These are phyloP conservation scores for Chloroceryle inda DNA, from an alignment of 2,797 vertebrate species.

Conservation along the genomic window DNA sequence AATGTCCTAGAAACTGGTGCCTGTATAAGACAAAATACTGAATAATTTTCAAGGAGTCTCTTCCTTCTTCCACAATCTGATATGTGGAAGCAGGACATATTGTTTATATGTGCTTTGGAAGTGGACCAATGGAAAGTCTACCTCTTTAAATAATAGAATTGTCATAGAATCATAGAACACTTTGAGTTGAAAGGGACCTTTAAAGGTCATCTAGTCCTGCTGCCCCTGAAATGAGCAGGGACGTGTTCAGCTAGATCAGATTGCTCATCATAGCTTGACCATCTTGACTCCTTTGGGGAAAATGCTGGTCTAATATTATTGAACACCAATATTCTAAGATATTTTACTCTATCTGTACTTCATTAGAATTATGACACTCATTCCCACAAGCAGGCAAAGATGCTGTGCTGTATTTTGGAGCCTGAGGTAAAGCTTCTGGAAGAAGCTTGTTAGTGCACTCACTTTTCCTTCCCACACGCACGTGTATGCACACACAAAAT, in stretches of 20 bases:
- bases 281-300: neutral
- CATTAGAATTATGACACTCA: neutral
- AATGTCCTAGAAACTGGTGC: neutral
- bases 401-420: neutral
- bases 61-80: neutral
- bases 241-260: neutral
- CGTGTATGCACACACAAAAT: accelerated
- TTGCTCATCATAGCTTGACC: neutral
- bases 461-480: neutral
- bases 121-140: neutral
- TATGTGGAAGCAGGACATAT: neutral
- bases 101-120: neutral
- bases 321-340: neutral
- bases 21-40: neutral
- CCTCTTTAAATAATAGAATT: neutral
- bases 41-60: neutral
- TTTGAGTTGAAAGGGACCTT: too few relatives aligned
- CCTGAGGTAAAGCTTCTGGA: neutral
- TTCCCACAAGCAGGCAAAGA: neutral
- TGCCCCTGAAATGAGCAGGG: too few relatives aligned
- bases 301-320: neutral
- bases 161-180: too few relatives aligned
- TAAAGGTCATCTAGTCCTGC: too few relatives aligned
- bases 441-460: neutral
- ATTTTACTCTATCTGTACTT: neutral